A percentile compares a stretch with the other conserved stretches of the same genome.
Evolutionary conservation across 2,888 invertebrate species (phyloP).

Genomic region (Drosophila setosimentum): DNA sequence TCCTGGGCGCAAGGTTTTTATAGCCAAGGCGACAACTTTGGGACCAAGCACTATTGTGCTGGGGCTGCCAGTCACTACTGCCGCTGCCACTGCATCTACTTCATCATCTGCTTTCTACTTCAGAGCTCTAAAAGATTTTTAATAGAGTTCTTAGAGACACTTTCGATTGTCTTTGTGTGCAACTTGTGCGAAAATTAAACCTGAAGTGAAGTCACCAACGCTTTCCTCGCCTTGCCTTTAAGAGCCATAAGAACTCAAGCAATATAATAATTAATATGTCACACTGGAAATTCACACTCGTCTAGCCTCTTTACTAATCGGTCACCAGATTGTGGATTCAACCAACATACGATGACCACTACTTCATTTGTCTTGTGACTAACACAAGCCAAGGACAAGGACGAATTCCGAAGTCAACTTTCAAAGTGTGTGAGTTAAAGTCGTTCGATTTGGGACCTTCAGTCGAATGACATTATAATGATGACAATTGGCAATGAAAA

Average conservation of each 20-base stretch:
- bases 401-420: constrained; percentile 36
- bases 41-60: constrained; percentile 47
- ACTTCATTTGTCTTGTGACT: constrained; percentile 46
- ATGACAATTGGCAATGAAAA: constrained; percentile 63
- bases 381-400: constrained; percentile 33
- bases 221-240: constrained; percentile 28
- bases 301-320: constrained; percentile 6
- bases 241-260: neutral
- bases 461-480: constrained; percentile 69
- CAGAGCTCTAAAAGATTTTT: constrained; percentile 80
- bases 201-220: constrained; percentile 56
- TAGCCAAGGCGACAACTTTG: constrained; percentile 64
- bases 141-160: constrained; percentile 83
- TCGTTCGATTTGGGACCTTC: constrained; percentile 33
- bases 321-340: constrained; percentile 25
- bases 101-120: constrained; percentile 68
- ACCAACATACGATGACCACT: constrained; percentile 27
- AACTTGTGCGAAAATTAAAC: constrained; percentile 79
- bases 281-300: neutral
- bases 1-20: constrained; percentile 60
- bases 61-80: constrained; percentile 14
- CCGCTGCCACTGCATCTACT: constrained; percentile 38
- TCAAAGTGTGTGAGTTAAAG: constrained; percentile 27
- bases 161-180: constrained; percentile 82
- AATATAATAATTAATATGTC: constrained; percentile 13